Conservation (phyloP, 2,797 vertebrate genomes). For the Antrozous pallidus region DNA sequence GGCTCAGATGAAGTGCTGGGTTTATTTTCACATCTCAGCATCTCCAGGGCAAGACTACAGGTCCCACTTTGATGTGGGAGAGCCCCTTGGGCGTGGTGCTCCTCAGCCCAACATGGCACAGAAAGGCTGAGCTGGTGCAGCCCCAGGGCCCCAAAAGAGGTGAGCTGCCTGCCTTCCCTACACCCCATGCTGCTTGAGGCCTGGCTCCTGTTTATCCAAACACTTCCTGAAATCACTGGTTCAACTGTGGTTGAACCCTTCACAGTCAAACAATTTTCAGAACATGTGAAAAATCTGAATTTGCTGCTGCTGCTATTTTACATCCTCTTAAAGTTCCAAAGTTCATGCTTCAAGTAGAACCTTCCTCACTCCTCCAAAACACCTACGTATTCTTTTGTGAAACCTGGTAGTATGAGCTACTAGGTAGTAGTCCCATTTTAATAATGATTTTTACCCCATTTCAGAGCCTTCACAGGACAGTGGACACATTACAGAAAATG, state of each 20-base stretch:
- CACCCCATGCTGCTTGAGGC: background rate
- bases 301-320: background rate
- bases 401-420: background rate
- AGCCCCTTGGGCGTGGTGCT: background rate
- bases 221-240: background rate
- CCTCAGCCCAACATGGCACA: background rate
- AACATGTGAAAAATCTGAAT: background rate
- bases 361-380: background rate
- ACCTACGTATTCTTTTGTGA: background rate
- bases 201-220: background rate
- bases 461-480: background rate
- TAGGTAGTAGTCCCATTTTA: no score
- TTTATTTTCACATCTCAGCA: no score
- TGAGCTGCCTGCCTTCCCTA: background rate
- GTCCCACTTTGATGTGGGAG: background rate
- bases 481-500: no score
- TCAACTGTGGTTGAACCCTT: background rate
- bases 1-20: background rate
- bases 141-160: background rate
- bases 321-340: background rate
- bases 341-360: background rate
- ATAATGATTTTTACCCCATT: background rate
- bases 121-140: background rate
- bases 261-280: background rate
- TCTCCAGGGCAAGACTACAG: background rate